Evolutionary conservation across 1,140 invertebrate species (phyloP), one percentile per base, ranked within the genome.

Genomic region (Pantala flavescens): DNA sequence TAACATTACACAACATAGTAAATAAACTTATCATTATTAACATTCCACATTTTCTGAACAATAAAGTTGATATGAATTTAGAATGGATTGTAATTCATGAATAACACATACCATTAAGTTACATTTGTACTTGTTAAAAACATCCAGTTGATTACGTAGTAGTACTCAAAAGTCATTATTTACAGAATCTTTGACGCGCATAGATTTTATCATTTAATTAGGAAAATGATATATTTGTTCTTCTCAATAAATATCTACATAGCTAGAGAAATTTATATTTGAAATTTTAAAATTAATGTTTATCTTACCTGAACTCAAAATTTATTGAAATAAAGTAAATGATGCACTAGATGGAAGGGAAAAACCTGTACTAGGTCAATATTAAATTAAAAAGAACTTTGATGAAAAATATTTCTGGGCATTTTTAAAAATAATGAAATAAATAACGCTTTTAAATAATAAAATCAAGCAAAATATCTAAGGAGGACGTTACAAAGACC

Each of bases 71-170:
- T 63, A 63, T 63, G 49, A 63, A 63, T 63, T 63, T 63, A 21
- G 49, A 63, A 21, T 63, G 49, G 49, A 63, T 63, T 63, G 49
- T 12, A 63, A 21, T 63, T 63, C 49, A 63, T 63, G 49, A 63
- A 63, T 63, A 63, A 63, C 49, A 63, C 49, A 63, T 21, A 63
- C 49, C 49, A 63, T 63, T 63, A 63, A 63, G 49, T 63, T 63
- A 63, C 49, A 63, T 63, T 63, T 63, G 49, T 63, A 63, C 49
- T 63, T 21, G n/a, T 63, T 63, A 63, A 63, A 36, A 63, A 63
- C 49, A 63, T 63, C 49, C 49, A 63, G n/a, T 63, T 63, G 14
- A 16, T 63, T 63, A 63, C 49, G n/a, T 21, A 63, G 16, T 49
- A 49, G 49, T 63, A 63, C 49, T 63, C n/a, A 21, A 63, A 63